Percentiles rank a stretch among this genome's conserved stretches.
Evolutionary conservation across 92 coral and sea anemone genomes (phyloP).

Genomic region (Phenganax stokvisi): DNA sequence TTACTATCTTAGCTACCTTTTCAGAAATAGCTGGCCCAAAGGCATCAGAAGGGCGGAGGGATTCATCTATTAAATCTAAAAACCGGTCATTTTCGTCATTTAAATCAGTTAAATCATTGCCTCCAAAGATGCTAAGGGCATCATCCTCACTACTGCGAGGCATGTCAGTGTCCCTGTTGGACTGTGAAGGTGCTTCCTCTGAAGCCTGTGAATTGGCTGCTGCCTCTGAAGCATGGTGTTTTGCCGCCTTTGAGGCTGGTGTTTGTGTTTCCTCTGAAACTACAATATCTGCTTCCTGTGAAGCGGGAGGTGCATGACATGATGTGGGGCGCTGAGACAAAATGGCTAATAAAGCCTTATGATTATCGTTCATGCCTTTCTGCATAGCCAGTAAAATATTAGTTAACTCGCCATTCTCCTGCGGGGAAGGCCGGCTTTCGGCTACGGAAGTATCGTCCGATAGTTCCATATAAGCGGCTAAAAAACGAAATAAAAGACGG

Average conservation of each 20-base stretch:
- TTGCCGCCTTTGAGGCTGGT: constrained; percentile 1
- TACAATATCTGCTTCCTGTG: background rate
- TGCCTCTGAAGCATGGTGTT: background rate
- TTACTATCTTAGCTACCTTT: background rate
- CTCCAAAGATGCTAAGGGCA: constrained; percentile 1
- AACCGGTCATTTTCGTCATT: background rate
- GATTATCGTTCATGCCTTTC: background rate
- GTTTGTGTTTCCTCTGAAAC: constrained; percentile 15
- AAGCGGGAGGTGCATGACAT: background rate
- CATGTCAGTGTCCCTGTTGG: constrained; percentile 16
- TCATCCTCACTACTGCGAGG: constrained; percentile 18
- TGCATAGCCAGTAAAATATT: background rate
- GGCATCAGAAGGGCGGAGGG: background rate
- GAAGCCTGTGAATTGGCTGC: no score
- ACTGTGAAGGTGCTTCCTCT: background rate
- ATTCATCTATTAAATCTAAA: constrained; percentile 8
- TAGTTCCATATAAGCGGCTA: background rate
- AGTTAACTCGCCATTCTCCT: background rate
- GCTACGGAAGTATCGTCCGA: background rate
- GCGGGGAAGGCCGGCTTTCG: background rate
- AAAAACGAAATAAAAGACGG: background rate
- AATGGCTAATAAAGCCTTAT: background rate
- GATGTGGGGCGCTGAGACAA: no score
- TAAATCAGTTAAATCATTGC: background rate
- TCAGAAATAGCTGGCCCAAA: constrained; percentile 5